Conservation (phyloP, 2,113 vertebrate species). For the Oncorhynchus masou region DNA sequence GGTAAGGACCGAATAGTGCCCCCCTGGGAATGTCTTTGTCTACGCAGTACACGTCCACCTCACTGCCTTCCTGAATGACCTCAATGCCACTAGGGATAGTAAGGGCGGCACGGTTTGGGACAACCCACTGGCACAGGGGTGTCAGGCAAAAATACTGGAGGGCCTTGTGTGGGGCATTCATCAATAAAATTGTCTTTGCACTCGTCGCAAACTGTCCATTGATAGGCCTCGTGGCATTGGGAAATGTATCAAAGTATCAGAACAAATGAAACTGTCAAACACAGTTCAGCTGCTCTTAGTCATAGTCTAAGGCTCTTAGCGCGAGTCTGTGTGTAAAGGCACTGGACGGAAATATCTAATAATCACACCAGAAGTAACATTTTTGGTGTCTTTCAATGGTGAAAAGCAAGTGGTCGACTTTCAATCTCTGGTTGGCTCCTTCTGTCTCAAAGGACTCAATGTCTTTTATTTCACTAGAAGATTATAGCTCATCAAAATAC, state of each 20-base stretch:
- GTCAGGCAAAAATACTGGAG: constrained; percentile 82
- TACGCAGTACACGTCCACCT: constrained; percentile 80
- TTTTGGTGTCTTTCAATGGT: constrained; percentile 79
- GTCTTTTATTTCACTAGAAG: constrained; percentile 14
- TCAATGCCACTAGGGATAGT: constrained; percentile 81
- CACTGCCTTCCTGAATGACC: constrained; percentile 77
- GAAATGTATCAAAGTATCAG: too few relatives aligned
- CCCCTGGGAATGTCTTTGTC: constrained; percentile 82
- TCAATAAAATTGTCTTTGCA: constrained; percentile 88
- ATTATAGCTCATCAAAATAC: neutral
- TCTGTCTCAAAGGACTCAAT: constrained; percentile 13
- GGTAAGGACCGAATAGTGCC: constrained; percentile 84
- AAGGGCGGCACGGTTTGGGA: constrained; percentile 79
- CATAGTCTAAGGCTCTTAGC: too few relatives aligned
- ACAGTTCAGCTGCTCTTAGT: too few relatives aligned
- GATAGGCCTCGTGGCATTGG: too few relatives aligned
- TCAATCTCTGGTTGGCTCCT: constrained; percentile 64
- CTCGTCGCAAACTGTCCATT: constrained; percentile 80
- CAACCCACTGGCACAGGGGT: constrained; percentile 77
- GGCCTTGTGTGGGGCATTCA: constrained; percentile 81
- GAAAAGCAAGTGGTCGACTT: constrained; percentile 77
- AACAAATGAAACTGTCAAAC: too few relatives aligned
- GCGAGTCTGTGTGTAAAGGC: neutral
- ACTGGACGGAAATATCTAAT: neutral
- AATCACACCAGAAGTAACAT: constrained; percentile 91